Evolutionary conservation across 2,888 invertebrate genomes (phyloP), one percentile per base, ranked within the genome.

Genomic region (Glyphotaelius pellucidus): DNA sequence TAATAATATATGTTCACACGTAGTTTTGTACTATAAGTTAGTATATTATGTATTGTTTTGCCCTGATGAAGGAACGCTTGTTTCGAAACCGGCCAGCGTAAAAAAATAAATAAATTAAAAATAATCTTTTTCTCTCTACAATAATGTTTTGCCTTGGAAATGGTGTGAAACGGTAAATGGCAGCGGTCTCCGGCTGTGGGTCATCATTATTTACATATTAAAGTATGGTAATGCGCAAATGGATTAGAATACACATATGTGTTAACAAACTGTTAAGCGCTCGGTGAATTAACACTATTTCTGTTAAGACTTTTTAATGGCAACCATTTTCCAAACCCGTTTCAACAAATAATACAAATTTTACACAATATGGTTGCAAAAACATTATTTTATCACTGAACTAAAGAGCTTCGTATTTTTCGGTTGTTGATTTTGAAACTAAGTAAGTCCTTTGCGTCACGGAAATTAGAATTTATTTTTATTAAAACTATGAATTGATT

Each of bases 301-400:
- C 31, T 11, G 88, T 31, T 79, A 89, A 89, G 79, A 80, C 35
- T 88, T 89, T 80, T 79, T 80, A 89, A 89, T 89, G 80, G n/a
- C 31, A n/a, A 89, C 67, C 88, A 80, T 89, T 87, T 83, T 83
- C 25, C 19, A 15, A 38, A 83, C 83, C n/a, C 67, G 67, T n/a
- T 67, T 67, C 67, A 67, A 25, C 67, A 67, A 67, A 19, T 25
- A 67, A 67, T 67, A 67, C 7, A 67, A 2, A 67, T 67, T 67
- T 67, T 25, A 2, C 25, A n/a, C 25, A 87, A 87, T 87, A 32
- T 87, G 87, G 87, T 19, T 1, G 12, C 87, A 7, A 11, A 87
- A 15, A 83, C 14, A 67, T 19, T 19, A 47, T 67, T 87, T 87
- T 5, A n/a, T 67, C 67, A 25, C 9, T 67, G 9, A 67, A 25